A percentile compares a stretch with the other conserved stretches of the same genome.
These are phyloP conservation scores for Pyxicephalus adspersus DNA, from an alignment of 2,113 vertebrate species.

Conservation along the genomic window DNA sequence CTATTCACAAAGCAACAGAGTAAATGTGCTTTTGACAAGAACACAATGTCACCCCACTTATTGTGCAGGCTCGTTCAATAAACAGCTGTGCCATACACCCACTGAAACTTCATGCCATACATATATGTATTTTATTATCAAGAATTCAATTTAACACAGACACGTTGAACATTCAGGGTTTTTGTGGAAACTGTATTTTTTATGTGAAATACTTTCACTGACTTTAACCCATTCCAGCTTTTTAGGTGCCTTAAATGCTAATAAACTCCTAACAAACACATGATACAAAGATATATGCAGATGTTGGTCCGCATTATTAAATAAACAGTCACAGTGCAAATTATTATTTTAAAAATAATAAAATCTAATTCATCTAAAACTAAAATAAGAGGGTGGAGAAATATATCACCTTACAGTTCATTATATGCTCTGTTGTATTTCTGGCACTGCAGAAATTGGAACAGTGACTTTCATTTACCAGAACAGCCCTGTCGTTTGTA, in stretches of 20 bases:
- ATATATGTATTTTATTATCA: neutral
- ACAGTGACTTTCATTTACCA: no score
- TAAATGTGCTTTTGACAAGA: constrained; percentile 22
- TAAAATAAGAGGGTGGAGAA: no score
- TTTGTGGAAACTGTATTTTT: neutral
- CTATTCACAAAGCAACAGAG: constrained; percentile 14
- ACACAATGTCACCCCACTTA: constrained; percentile 21
- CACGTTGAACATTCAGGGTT: neutral
- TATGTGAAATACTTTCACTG: neutral
- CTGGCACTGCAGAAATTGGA: no score
- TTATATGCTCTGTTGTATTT: no score
- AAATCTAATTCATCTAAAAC: no score
- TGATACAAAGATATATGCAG: no score
- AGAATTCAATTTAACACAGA: constrained; percentile 24
- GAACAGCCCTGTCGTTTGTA: no score
- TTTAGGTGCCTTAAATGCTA: neutral
- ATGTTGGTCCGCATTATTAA: no score
- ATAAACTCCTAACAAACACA: no score
- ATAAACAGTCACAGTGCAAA: no score
- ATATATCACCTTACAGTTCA: no score
- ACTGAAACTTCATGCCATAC: neutral
- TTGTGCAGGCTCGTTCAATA: neutral
- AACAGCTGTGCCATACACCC: constrained; percentile 14
- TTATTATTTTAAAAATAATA: no score
- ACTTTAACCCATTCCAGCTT: neutral